Evolutionary conservation across 2,113 vertebrate genomes (phyloP), one percentile per base, ranked within the genome.

Genomic region (Xiphophorus maculatus): DNA sequence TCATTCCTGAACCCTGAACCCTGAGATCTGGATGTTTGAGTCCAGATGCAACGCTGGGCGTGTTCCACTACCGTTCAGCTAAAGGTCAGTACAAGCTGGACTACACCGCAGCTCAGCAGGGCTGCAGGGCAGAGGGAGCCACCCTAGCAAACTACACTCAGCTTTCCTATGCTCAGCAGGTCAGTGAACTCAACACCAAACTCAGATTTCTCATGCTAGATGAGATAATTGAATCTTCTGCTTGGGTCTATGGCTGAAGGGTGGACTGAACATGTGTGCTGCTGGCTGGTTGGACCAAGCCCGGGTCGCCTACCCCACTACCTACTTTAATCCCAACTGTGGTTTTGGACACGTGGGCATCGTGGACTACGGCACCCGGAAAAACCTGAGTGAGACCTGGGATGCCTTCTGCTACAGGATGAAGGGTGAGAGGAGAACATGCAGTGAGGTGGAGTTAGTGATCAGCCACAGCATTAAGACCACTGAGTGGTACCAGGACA

Each of bases 321-420:
- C 92, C 81, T 97, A 93, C 44, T 84, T 97, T 75, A 96, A 93
- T 71, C 92, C 92, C 15, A 96, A 94, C 9, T 99, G 98, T 1
- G 97, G 98, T 14, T 94, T 92, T 0, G 97, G 97, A 0, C 72
- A 95, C 0, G 92, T 99, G 0, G 98, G 98, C 68, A 98, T 99
- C 0, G 95, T 99, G 64, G 97, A 99, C 87, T 99, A 99, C 0
- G 96, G 97, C 0, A 35, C 5, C 22, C 95, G 96, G 74, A 82
- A 33, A 71, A 96, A 97, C 76, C 83, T 94, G 80, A 95, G 93
- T 0, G 96, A 97, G 91, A 95, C 83, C 29, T 98, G 97, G 97
- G 97, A 99, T 30, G 92, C 93, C 30, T 99, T 96, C 95, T 99
- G 98, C 91, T 98, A 96, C 90, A 87, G 97, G 77, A 89, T 96